These are phyloP conservation scores for Tinamus major DNA, from an alignment of 2,797 vertebrate species.

Conservation along the genomic window DNA sequence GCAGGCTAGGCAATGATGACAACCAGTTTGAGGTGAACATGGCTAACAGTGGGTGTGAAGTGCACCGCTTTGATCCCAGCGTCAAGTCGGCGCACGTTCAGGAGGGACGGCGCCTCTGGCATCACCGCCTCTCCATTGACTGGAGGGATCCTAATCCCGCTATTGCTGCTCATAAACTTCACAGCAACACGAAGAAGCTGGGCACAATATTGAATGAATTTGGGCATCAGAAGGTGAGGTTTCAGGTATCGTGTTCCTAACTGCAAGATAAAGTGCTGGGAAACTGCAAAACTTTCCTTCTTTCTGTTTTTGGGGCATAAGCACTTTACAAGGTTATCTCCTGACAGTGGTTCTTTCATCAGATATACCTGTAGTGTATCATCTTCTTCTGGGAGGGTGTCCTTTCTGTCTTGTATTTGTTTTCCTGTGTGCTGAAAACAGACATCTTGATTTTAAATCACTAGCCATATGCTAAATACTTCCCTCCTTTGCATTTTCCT, in stretches of 20 bases:
- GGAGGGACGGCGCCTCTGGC: constrained; percentile 85
- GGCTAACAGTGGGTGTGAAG: constrained; percentile 87
- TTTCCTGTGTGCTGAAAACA: not conserved
- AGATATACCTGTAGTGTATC: not conserved
- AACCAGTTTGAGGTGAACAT: constrained; percentile 86
- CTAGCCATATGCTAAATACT: not conserved
- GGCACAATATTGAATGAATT: constrained; percentile 91
- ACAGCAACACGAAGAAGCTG: constrained; percentile 89
- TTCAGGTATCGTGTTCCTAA: not conserved
- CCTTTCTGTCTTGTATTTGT: not conserved
- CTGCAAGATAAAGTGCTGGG: not conserved
- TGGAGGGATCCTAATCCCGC: constrained; percentile 94
- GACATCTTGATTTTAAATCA: not conserved
- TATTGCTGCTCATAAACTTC: constrained; percentile 79
- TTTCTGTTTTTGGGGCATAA: too few species aligned
- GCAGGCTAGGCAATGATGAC: constrained; percentile 82
- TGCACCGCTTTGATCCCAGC: constrained; percentile 93
- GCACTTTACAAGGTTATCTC: not conserved
- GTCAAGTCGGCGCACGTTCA: constrained; percentile 87
- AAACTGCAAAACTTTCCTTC: not conserved
- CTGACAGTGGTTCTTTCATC: not conserved
- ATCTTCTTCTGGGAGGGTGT: not conserved
- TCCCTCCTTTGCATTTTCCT: not conserved
- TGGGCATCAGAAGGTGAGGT: constrained; percentile 90
- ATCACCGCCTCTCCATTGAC: constrained; percentile 91